Evolutionary conservation across 92 coral and sea anemone genomes (phyloP).

Genomic region (Hydrozoanthus gracilis): DNA sequence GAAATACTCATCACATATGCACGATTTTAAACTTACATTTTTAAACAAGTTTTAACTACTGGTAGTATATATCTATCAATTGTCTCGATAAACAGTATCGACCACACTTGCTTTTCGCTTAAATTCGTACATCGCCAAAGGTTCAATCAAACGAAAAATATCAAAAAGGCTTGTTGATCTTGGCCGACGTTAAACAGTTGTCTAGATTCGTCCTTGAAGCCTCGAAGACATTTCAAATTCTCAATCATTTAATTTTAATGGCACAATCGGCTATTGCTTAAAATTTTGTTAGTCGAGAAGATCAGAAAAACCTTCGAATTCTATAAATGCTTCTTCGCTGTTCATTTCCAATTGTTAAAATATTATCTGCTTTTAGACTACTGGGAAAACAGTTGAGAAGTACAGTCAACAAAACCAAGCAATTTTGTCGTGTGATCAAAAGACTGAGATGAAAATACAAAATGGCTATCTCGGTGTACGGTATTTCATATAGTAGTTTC

Average conservation of each 20-base stretch:
- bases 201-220: slow-evolving; percentile 14
- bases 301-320: neutral
- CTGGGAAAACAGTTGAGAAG: neutral
- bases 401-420: neutral
- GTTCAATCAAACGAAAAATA: slow-evolving; percentile 20
- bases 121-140: neutral
- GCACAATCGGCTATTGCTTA: slow-evolving; percentile 45
- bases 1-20: slow-evolving; percentile 39
- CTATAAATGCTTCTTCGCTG: neutral
- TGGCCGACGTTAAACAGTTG: slow-evolving; percentile 12
- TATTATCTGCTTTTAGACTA: neutral
- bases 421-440: slow-evolving; percentile 32
- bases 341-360: neutral
- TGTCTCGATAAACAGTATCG: slow-evolving; percentile 24
- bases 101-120: neutral
- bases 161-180: slow-evolving; percentile 29
- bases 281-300: slow-evolving; percentile 24
- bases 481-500: slow-evolving; percentile 29
- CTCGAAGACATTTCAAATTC: slow-evolving; percentile 25
- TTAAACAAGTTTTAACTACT: slow-evolving; percentile 48
- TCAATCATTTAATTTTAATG: slow-evolving; percentile 46
- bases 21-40: slow-evolving; percentile 38
- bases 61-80: slow-evolving; percentile 13
- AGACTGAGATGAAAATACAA: slow-evolving; percentile 42
- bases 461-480: slow-evolving; percentile 33